Base-by-base conservation (phyloP, 2,113 vertebrate species). In the Notiomystis cincta region DNA sequence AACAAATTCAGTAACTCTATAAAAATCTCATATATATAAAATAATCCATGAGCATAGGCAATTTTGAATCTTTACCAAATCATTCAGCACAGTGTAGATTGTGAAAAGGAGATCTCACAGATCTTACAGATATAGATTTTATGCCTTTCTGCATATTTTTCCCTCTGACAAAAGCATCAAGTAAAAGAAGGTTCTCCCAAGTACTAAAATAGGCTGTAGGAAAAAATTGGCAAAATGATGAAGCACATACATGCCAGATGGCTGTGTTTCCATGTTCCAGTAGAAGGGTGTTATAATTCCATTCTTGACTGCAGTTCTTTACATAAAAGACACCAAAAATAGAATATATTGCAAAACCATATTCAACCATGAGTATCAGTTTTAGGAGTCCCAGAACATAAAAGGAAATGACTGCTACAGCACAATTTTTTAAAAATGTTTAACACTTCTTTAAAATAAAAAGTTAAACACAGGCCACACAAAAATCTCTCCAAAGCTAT, bases 151-250 rank as follows among this genome's bases (percentile, higher is more conserved):
- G 44, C n/a, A 77, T 35, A 66, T 81, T 81, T 89, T 96, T 95
- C 30, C 48, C 38, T 90, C 56, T 93, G 79, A 89, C 47, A 92
- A 77, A 94, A 93, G 11, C 45, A 86, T 9, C 30, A 67, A 94
- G 66, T 79, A 48, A 67, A 83, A 90, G 80, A 85, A 95, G 79
- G 56, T 45, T 93, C 62, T 90, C 85, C 75, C 79, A 94, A 56
- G 25, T 47, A 88, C 75, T 93, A 88, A 95, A 94, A 93, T 86
- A 92, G 37, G 6, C 64, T 83, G 64, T n/a, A 44, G 76, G 44
- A 90, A 87, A 88, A 94, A 94, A 93, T 81, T 70, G 44, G 48
- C 53, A 93, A 96, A 92, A 65, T 44, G 15, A 64, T 81, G 67
- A 90, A 86, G 50, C 35, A 38, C 31, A 58, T 65, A 83, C 22